phyloP scores from a whole-genome alignment of 2,888 invertebrate species.

The Agrotis puta region DNA sequence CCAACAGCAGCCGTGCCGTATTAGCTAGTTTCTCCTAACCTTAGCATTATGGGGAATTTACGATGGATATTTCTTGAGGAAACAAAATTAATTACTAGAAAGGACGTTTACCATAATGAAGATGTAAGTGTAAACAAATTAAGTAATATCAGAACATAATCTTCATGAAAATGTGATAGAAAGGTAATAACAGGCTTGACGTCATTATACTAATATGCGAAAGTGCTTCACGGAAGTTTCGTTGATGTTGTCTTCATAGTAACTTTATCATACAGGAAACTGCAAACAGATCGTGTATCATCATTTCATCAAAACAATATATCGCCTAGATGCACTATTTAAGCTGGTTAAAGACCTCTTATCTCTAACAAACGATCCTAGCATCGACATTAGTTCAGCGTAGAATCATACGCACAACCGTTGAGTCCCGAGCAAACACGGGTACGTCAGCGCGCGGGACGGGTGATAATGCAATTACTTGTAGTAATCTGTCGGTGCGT shows the following conservation, averaged over 20 bases:
- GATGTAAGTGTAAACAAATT: constrained; percentile 24
- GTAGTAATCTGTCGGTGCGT: constrained; percentile 78
- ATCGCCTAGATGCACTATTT: constrained; percentile 19
- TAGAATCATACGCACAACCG: constrained; percentile 54
- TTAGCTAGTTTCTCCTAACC: no score
- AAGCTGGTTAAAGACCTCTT: constrained; percentile 51
- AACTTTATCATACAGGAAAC: neutral
- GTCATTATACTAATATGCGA: constrained; percentile 5
- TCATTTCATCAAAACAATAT: constrained; percentile 10
- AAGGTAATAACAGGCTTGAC: neutral
- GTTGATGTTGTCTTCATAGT: neutral
- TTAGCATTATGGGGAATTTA: no score
- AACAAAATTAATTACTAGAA: neutral
- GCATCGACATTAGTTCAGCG: constrained; percentile 43
- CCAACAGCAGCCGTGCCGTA: no score
- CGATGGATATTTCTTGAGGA: no score
- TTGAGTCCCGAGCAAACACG: constrained; percentile 55
- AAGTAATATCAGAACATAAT: constrained; percentile 16
- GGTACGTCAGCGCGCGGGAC: constrained; percentile 79
- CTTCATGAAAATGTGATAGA: neutral
- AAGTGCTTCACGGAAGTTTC: constrained; percentile 3
- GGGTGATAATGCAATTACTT: constrained; percentile 88
- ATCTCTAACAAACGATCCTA: constrained; percentile 45
- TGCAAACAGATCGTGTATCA: neutral
- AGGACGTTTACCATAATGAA: neutral